Evolutionary conservation across 1,140 invertebrate species (phyloP).

Genomic region (Camponotus vicinus): DNA sequence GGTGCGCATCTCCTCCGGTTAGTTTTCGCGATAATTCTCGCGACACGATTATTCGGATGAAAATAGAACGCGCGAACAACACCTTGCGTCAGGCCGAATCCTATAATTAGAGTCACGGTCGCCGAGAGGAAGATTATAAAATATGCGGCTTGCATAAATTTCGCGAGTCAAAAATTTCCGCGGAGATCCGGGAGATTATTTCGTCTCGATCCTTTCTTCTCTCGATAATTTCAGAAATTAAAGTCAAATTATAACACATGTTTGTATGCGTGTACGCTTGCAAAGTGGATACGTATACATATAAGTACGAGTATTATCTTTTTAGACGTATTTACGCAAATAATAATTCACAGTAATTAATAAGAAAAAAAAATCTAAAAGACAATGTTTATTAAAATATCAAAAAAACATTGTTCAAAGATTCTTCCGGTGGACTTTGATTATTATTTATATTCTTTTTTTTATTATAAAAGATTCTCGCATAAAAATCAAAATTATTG

Average conservation of each 20-base stretch:
- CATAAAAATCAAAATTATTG: background rate
- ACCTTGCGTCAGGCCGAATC: constrained; percentile 24
- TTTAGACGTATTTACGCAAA: too few relatives aligned
- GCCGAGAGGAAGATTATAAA: constrained; percentile 41
- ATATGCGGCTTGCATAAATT: background rate
- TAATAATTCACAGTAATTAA: too few relatives aligned
- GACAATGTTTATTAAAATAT: background rate
- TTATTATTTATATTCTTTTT: constrained; percentile 16
- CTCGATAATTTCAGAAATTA: background rate
- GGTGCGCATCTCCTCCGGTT: constrained; percentile 2
- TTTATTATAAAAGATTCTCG: constrained; percentile 5
- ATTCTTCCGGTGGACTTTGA: background rate
- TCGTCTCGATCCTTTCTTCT: background rate
- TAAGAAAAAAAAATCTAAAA: too few relatives aligned
- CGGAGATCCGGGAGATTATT: constrained; percentile 3
- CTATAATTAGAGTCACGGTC: constrained; percentile 39
- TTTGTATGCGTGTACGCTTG: too few relatives aligned
- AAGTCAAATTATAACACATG: too few relatives aligned
- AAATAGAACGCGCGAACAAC: constrained; percentile 36
- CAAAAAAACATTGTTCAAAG: background rate
- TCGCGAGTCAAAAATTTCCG: background rate
- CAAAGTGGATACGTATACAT: too few relatives aligned
- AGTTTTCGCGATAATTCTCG: background rate
- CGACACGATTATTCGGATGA: constrained; percentile 30
- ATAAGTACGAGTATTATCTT: background rate